Conservation (phyloP, 2,113 vertebrate genomes). For the Pleuronectes platessa region DNA sequence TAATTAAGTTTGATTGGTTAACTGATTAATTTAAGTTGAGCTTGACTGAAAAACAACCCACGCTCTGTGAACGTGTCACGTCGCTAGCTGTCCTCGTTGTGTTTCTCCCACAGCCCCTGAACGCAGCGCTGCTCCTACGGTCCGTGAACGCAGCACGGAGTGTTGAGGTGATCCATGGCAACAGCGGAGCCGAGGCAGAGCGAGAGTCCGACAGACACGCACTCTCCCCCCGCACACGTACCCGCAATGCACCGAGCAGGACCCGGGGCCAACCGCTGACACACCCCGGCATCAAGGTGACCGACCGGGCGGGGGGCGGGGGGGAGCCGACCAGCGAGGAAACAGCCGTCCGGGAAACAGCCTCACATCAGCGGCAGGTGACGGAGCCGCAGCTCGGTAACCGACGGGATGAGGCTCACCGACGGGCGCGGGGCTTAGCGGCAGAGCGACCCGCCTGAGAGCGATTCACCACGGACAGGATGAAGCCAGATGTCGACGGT, state of each 20-base stretch:
- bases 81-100: neutral
- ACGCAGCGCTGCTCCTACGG: conserved; percentile 65
- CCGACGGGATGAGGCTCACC: conserved; percentile 40
- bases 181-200: conserved; percentile 72
- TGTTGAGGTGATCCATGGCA: conserved; percentile 87
- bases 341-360: conserved; percentile 6
- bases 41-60: too few species aligned
- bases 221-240: conserved; percentile 7
- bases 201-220: conserved; percentile 26
- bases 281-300: conserved; percentile 65
- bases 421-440: conserved; percentile 34
- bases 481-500: conserved; percentile 26
- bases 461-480: neutral
- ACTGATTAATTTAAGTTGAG: too few species aligned
- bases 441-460: neutral
- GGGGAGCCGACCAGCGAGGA: neutral
- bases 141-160: conserved; percentile 74
- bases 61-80: too few species aligned
- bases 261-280: conserved; percentile 38
- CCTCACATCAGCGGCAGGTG: conserved; percentile 59
- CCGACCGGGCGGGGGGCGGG: conserved; percentile 39
- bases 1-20: too few species aligned
- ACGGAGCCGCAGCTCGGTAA: conserved; percentile 43
- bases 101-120: conserved; percentile 47
- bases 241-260: conserved; percentile 42